A percentile compares a stretch with the other conserved stretches of the same genome.
phyloP scores from a whole-genome alignment of 2,888 invertebrate species.

The Alcis repandata region DNA sequence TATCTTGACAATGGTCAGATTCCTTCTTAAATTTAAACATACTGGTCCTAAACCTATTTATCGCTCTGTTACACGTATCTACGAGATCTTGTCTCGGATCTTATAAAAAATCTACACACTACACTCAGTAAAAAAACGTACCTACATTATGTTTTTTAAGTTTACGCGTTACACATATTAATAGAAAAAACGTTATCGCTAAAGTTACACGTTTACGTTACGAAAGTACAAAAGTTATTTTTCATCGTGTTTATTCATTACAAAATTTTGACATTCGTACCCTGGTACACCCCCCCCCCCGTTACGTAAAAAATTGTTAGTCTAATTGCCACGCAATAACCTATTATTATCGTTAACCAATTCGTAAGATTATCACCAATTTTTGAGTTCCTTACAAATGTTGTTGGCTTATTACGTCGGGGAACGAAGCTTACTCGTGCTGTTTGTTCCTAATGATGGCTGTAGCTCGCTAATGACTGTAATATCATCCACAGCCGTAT shows the following conservation, averaged over 20 bases:
- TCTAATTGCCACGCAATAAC: conserved; percentile 83
- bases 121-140: conserved; percentile 83
- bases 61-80: conserved; percentile 87
- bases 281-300: conserved; percentile 87
- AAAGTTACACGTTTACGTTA: conserved; percentile 79
- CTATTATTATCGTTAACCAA: conserved; percentile 77
- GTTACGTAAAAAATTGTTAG: conserved; percentile 73
- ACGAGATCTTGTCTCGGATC: conserved; percentile 72
- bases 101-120: conserved; percentile 85
- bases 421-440: conserved; percentile 34
- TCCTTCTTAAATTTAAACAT: conserved; percentile 66
- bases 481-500: conserved; percentile 66
- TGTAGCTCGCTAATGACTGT: conserved; percentile 47
- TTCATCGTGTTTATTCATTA: conserved; percentile 58
- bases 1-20: conserved; percentile 53
- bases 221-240: conserved; percentile 82
- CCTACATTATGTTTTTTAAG: conserved; percentile 76
- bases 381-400: conserved; percentile 56
- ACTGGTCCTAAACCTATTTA: conserved; percentile 76
- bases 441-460: conserved; percentile 45
- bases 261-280: conserved; percentile 85
- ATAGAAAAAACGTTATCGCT: conserved; percentile 81
- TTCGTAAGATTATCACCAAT: conserved; percentile 83
- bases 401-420: conserved; percentile 40
- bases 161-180: conserved; percentile 78